Base-by-base conservation (phyloP, 2,797 vertebrate species). In the Oryzias sinensis region DNA sequence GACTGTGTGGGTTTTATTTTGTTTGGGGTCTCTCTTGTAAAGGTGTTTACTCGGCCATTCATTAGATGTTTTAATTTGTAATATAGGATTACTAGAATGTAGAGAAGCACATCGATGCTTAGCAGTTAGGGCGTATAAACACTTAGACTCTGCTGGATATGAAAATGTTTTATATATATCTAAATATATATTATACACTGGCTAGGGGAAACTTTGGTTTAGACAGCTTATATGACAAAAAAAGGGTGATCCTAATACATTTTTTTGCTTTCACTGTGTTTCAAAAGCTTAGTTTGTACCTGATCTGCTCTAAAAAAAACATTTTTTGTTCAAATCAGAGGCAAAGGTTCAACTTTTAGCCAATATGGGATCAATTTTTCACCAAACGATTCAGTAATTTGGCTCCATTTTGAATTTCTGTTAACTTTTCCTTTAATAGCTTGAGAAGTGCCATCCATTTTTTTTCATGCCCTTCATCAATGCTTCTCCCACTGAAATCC, bases 251-350 rank as follows among this genome's bases (percentile, higher is more conserved):
- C 59, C 73, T 92, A 74, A 93, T 88, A 79, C 79, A 86, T 87
- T 90, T 72, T 72, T 91, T 82, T 90, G 77, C 88, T 92, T 91
- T 84, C 80, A 64, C 24, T 70, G 70, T 80, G 47, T 70, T 74
- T 77, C 43, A 91, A 82, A 90, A 86, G 93, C 93, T 90, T 92
- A 89, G 92, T 93, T 93, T 92, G 63, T 92, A 85, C 70, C 72
- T 68, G 65, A 88, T 81, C 65, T 77, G 76, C 78, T 77, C 54
- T 81, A 11, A 37, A 70, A 71, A 11, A 13, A 70, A 71, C 67
- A 74, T 59, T 75, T 75, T 53, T 59, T 58, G 69, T 76, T 66
- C 72, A 58, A 74, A 82, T 70, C 70, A 70, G 57, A 59, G 62
- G 63, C 50, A 11, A 62, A 53, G 63, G 51, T 52, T 43, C 18